Evolutionary conservation across 2,888 invertebrate genomes (phyloP).

Genomic region (Xestia xanthographa): DNA sequence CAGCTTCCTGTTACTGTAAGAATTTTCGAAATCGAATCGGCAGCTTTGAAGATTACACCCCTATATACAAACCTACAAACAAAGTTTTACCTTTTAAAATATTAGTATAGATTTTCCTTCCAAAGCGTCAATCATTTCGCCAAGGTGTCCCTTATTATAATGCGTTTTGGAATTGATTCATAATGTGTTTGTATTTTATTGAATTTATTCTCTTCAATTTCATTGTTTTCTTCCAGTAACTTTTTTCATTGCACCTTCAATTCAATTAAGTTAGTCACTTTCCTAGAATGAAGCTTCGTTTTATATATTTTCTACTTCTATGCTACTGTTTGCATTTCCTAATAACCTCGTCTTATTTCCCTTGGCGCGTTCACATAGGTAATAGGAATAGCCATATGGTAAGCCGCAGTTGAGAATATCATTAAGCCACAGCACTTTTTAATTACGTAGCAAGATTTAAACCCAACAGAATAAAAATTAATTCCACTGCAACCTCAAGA

Average conservation of each 20-base stretch:
- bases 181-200: neutral
- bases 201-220: neutral
- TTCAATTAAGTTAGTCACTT: neutral
- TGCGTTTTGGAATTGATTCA: neutral
- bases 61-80: too few relatives aligned
- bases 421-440: neutral
- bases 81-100: too few relatives aligned
- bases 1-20: too few relatives aligned
- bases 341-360: slow-evolving; percentile 31
- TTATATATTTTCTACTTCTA: slow-evolving; percentile 1
- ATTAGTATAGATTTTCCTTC: neutral
- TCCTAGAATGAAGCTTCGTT: neutral
- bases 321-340: slow-evolving; percentile 8
- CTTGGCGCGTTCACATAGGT: slow-evolving; percentile 13
- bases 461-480: neutral
- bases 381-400: slow-evolving; percentile 20
- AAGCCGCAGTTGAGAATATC: slow-evolving; percentile 3
- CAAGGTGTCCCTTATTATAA: neutral
- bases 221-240: neutral
- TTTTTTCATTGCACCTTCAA: neutral
- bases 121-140: neutral
- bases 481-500: slow-evolving; percentile 40
- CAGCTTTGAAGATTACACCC: too few relatives aligned
- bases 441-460: neutral
- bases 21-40: too few relatives aligned